phyloP scores from a whole-genome alignment of 2,113 vertebrate species.

The Rhea americana region DNA sequence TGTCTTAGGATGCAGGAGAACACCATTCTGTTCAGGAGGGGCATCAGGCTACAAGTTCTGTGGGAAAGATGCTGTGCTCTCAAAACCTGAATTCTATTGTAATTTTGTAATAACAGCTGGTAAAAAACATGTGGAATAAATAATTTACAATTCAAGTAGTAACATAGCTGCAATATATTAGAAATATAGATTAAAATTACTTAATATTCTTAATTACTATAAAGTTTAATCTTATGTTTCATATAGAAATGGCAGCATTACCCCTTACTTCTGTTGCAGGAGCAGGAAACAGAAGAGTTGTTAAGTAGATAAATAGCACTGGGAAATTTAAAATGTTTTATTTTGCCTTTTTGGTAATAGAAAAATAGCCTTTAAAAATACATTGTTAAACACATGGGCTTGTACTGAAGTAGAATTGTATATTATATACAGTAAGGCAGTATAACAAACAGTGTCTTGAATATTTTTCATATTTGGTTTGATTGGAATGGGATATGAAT shows the following conservation, averaged over 20 bases:
- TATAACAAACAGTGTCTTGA: constrained; percentile 31
- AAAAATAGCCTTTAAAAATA: constrained; percentile 83
- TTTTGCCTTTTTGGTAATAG: constrained; percentile 65
- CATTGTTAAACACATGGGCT: constrained; percentile 55
- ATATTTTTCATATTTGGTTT: constrained; percentile 34
- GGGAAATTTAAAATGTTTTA: constrained; percentile 74
- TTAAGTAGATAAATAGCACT: constrained; percentile 65
- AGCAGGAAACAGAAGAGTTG: constrained; percentile 47
- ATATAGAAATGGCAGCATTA: constrained; percentile 32
- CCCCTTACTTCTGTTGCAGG: constrained; percentile 7
- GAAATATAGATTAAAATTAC: constrained; percentile 50
- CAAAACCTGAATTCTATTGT: background rate
- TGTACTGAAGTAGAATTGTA: constrained; percentile 70
- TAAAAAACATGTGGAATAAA: constrained; percentile 43
- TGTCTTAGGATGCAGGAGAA: background rate
- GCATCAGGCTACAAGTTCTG: background rate
- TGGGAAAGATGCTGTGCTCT: constrained; percentile 25
- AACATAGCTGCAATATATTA: constrained; percentile 35
- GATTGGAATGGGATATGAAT: constrained; percentile 1
- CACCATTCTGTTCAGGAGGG: background rate
- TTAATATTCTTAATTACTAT: constrained; percentile 36
- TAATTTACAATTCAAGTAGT: constrained; percentile 39
- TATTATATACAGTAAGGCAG: constrained; percentile 82
- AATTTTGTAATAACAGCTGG: constrained; percentile 25
- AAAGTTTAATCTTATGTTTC: constrained; percentile 32